A percentile compares a stretch with the other conserved stretches of the same genome.
Evolutionary conservation across 2,888 invertebrate species (phyloP).

Genomic region (Melanchra persicariae): DNA sequence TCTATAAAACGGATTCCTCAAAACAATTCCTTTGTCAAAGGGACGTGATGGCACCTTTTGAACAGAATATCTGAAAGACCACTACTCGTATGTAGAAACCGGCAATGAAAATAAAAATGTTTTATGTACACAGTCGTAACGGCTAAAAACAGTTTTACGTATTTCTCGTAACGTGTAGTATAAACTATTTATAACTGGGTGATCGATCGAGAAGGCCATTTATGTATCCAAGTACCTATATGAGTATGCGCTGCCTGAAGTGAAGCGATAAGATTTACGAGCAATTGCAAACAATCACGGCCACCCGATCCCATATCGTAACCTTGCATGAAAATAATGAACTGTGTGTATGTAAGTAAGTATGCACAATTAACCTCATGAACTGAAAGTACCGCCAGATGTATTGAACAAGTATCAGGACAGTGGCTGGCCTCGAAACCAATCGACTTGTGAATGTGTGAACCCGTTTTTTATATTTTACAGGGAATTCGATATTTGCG

Average conservation of each 20-base stretch:
- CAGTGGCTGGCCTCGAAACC: slow-evolving; percentile 73
- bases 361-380: slow-evolving; percentile 64
- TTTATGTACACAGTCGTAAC: slow-evolving; percentile 41
- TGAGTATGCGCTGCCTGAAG: slow-evolving; percentile 60
- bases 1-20: background rate
- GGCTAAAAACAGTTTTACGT: slow-evolving; percentile 67
- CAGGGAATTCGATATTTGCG: slow-evolving; percentile 57
- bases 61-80: slow-evolving; percentile 11
- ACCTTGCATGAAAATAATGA: slow-evolving; percentile 72
- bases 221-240: slow-evolving; percentile 62
- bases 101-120: slow-evolving; percentile 46
- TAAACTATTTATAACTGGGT: slow-evolving; percentile 74
- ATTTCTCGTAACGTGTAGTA: slow-evolving; percentile 69
- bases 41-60: background rate
- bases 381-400: slow-evolving; percentile 74
- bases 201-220: slow-evolving; percentile 75
- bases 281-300: slow-evolving; percentile 75
- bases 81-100: too few species aligned
- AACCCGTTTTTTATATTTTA: slow-evolving; percentile 63
- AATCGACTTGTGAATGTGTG: slow-evolving; percentile 70
- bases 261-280: slow-evolving; percentile 77
- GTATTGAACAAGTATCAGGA: slow-evolving; percentile 69
- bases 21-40: background rate
- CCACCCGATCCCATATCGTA: slow-evolving; percentile 69
- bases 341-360: slow-evolving; percentile 44